Evolutionary conservation across 2,888 invertebrate genomes (phyloP).

Genomic region (Euplexia lucipara): DNA sequence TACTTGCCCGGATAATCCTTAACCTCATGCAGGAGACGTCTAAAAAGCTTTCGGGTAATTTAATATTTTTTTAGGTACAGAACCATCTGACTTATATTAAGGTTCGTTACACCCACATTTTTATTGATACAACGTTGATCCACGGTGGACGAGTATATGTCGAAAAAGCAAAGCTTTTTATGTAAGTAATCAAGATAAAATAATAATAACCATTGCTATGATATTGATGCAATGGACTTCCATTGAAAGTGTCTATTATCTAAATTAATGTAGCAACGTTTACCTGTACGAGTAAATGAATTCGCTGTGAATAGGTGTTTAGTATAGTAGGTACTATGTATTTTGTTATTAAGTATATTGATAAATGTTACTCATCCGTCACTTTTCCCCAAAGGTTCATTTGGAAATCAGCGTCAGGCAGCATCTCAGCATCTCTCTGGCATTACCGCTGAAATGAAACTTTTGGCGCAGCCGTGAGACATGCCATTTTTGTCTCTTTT

Average conservation of each 20-base stretch:
- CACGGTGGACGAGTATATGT: conserved; percentile 36
- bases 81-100: not conserved
- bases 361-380: no score
- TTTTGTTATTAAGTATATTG: no score
- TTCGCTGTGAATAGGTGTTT: not conserved
- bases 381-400: no score
- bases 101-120: conserved; percentile 5
- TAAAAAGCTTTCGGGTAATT: no score
- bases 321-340: no score
- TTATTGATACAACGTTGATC: conserved; percentile 48
- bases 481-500: no score
- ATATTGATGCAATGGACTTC: conserved; percentile 32
- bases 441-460: no score
- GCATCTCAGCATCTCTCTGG: no score
- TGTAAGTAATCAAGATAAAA: conserved; percentile 54
- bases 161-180: conserved; percentile 56
- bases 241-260: conserved; percentile 8
- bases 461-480: no score
- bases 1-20: no score
- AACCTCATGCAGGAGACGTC: not conserved
- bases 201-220: conserved; percentile 33
- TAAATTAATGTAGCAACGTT: conserved; percentile 10
- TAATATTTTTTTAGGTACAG: conserved; percentile 16
- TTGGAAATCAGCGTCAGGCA: no score
- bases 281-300: conserved; percentile 2